phyloP scores from a whole-genome alignment of 2,113 vertebrate species.

The Calidris pugnax region DNA sequence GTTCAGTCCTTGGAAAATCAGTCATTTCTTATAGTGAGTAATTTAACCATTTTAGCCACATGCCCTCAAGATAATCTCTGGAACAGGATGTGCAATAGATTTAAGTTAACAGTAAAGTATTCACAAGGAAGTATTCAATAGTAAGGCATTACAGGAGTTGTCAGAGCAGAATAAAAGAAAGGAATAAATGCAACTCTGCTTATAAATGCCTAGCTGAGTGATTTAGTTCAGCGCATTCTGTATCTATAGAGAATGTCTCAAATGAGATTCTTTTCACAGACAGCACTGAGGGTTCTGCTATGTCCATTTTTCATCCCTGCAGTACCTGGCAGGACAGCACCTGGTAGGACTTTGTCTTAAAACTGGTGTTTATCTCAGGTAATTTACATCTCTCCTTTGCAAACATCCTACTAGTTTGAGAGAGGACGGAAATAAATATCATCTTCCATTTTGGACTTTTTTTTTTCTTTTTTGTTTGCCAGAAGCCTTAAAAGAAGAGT shows the following conservation, averaged over 20 bases:
- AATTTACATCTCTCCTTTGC: neutral
- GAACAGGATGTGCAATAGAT: neutral
- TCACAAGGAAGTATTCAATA: neutral
- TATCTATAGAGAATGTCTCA: neutral
- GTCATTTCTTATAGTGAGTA: neutral
- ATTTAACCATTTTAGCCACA: neutral
- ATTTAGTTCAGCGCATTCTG: neutral
- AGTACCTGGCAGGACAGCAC: neutral
- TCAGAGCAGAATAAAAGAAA: neutral
- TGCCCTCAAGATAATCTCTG: neutral
- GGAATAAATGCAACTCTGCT: neutral
- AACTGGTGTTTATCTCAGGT: neutral
- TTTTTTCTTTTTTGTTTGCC: neutral
- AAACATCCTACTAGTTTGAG: neutral
- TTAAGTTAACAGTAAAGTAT: neutral
- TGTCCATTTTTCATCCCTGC: neutral
- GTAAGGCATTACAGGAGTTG: neutral
- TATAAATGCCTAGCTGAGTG: neutral
- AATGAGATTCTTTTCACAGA: neutral
- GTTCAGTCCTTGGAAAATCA: neutral
- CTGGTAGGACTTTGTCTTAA: neutral
- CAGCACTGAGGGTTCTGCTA: neutral
- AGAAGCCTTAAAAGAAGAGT: neutral
- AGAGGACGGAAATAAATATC: neutral
- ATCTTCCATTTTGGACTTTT: neutral